Percentiles rank a stretch among this genome's conserved stretches.
Evolutionary conservation across 2,113 vertebrate species (phyloP).

Genomic region (Dipodomys merriami): DNA sequence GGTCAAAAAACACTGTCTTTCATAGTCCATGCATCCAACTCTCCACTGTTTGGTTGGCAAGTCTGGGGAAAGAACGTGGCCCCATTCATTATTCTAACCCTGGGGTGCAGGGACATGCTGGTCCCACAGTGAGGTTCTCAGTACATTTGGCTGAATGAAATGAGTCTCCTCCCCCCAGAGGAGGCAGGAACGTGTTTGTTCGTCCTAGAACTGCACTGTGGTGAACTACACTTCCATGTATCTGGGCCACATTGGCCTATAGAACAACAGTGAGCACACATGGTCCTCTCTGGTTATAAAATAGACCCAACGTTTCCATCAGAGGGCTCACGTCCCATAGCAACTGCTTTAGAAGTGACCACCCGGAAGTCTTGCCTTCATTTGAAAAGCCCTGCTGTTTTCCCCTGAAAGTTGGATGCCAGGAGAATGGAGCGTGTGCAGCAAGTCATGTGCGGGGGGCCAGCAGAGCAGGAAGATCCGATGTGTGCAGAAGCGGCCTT

Average conservation of each 20-base stretch:
- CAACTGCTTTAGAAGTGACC: not conserved
- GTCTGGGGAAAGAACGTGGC: not conserved
- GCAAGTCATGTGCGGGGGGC: constrained; percentile 92
- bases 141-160: not conserved
- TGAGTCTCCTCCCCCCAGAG: not conserved
- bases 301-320: not conserved
- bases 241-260: not conserved
- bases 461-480: constrained; percentile 91
- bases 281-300: not conserved
- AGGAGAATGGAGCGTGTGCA: constrained; percentile 93
- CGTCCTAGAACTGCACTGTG: not conserved
- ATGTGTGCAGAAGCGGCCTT: constrained; percentile 92
- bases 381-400: not conserved
- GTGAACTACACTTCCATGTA: not conserved
- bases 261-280: not conserved
- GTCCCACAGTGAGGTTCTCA: not conserved
- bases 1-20: not conserved
- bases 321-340: not conserved
- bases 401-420: constrained; percentile 89
- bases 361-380: not conserved
- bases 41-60: not conserved
- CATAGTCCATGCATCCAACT: not conserved
- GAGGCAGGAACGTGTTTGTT: not conserved
- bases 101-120: not conserved
- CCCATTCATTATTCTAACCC: not conserved